phyloP scores from a whole-genome alignment of 2,113 vertebrate genomes.

The Clarias magur region DNA sequence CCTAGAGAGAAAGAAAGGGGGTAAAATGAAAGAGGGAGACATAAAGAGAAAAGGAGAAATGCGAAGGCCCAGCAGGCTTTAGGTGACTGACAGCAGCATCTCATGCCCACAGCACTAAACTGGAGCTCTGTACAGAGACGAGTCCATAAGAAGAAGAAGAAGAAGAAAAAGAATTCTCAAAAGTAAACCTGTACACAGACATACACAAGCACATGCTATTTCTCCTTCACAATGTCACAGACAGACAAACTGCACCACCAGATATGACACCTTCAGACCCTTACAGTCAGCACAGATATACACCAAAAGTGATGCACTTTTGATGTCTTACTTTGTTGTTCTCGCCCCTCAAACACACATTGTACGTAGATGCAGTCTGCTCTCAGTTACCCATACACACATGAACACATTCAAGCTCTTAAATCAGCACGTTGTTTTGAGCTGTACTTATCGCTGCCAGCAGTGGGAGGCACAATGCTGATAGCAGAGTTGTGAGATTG shows the following conservation, averaged over 20 bases:
- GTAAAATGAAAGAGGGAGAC: neutral
- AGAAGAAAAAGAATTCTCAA: slow-evolving; percentile 19
- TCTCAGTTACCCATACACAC: neutral
- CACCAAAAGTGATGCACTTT: neutral
- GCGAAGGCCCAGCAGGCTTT: slow-evolving; percentile 29
- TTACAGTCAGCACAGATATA: neutral
- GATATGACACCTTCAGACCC: neutral
- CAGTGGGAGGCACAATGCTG: neutral
- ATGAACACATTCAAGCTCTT: neutral
- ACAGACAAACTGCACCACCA: neutral
- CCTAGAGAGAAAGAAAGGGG: neutral
- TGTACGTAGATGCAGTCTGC: neutral
- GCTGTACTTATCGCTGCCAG: neutral
- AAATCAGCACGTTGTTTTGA: neutral
- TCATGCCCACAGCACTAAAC: slow-evolving; percentile 13
- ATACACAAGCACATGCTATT: neutral
- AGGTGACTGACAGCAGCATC: slow-evolving; percentile 46
- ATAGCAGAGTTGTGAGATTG: neutral
- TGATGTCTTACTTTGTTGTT: neutral
- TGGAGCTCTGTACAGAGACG: slow-evolving; percentile 20
- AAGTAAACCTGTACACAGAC: slow-evolving; percentile 4
- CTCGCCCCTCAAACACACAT: neutral
- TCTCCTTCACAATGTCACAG: slow-evolving; percentile 16
- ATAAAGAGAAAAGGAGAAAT: slow-evolving; percentile 8
- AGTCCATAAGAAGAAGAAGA: slow-evolving; percentile 6